These are phyloP conservation scores for Limosa lapponica DNA, from an alignment of 2,797 vertebrate genomes.

Conservation along the genomic window DNA sequence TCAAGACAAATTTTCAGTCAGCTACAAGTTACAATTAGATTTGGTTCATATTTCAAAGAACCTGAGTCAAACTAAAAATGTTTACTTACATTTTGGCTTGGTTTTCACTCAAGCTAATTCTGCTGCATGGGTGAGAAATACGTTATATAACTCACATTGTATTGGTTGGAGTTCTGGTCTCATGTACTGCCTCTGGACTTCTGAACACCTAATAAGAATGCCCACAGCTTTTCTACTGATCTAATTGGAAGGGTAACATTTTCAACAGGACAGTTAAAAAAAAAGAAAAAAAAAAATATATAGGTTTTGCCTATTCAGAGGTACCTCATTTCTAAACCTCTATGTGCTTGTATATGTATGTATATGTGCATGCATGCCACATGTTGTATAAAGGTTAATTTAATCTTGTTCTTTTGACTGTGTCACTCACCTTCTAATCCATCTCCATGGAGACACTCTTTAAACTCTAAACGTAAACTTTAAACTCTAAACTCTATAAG, in stretches of 20 bases:
- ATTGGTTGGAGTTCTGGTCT: background rate
- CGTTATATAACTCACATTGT: background rate
- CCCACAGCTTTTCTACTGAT: background rate
- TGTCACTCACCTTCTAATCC: background rate
- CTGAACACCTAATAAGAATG: background rate
- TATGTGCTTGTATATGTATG: background rate
- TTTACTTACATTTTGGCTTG: background rate
- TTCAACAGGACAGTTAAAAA: background rate
- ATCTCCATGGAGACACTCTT: background rate
- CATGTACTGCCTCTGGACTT: background rate
- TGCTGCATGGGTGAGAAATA: background rate
- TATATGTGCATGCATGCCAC: fast-evolving
- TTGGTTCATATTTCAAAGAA: background rate
- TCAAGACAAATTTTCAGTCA: background rate
- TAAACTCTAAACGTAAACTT: background rate
- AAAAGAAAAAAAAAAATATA: no score
- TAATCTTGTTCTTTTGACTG: background rate
- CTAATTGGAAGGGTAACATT: background rate
- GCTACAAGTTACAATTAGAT: background rate
- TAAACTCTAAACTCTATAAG: background rate
- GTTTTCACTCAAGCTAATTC: background rate
- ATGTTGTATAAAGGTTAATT: background rate
- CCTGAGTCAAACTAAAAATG: background rate
- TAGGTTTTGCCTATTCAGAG: background rate
- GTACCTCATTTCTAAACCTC: background rate